phyloP scores from a whole-genome alignment of 2,113 vertebrate species.

The Oryzias curvinotus region DNA sequence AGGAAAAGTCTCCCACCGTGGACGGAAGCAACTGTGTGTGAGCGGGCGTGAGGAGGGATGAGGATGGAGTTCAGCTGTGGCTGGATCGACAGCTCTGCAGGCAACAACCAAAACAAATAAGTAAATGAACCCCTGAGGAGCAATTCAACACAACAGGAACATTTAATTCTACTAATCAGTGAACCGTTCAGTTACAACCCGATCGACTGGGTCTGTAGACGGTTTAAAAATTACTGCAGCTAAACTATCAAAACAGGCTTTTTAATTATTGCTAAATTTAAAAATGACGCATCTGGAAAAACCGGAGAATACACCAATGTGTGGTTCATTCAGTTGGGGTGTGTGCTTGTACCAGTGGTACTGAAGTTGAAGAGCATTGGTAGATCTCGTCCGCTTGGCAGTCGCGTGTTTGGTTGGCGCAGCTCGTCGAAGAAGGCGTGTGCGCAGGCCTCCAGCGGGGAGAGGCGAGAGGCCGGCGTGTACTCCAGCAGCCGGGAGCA shows the following conservation, averaged over 20 bases:
- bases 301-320: too few species aligned
- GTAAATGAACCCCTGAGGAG: too few species aligned
- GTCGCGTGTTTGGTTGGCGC: constrained; percentile 90
- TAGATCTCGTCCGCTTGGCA: constrained; percentile 92
- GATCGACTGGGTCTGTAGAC: too few species aligned
- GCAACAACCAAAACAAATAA: constrained; percentile 14
- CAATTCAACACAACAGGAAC: too few species aligned
- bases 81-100: constrained; percentile 93
- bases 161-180: too few species aligned
- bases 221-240: too few species aligned
- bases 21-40: constrained; percentile 89
- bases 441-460: constrained; percentile 93
- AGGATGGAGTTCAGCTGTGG: constrained; percentile 93
- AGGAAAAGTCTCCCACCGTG: constrained; percentile 62
- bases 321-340: background rate
- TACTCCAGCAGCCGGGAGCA: constrained; percentile 90
- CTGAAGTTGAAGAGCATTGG: constrained; percentile 97
- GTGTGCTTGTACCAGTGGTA: constrained; percentile 78
- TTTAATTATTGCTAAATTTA: too few species aligned
- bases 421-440: constrained; percentile 97
- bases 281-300: too few species aligned
- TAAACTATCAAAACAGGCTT: too few species aligned
- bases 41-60: constrained; percentile 93
- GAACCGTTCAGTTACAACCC: too few species aligned
- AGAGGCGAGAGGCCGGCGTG: constrained; percentile 90